Conservation (phyloP, 2,113 vertebrate genomes). For the Blennius ocellaris region DNA sequence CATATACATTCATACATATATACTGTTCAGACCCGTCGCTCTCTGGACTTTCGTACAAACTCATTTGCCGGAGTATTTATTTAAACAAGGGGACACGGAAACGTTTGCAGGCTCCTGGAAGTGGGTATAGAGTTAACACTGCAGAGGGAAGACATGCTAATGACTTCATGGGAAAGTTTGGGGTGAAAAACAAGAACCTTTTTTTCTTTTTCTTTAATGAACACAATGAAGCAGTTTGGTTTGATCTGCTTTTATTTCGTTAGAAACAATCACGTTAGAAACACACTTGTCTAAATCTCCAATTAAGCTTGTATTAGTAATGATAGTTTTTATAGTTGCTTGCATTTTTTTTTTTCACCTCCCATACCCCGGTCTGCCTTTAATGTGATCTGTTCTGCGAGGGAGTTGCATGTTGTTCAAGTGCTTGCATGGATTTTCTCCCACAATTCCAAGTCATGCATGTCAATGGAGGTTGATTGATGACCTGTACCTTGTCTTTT, state of each 20-base stretch:
- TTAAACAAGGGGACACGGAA: slow-evolving; percentile 67
- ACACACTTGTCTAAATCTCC: background rate
- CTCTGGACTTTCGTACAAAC: slow-evolving; percentile 35
- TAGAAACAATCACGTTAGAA: background rate
- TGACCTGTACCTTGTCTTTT: no score
- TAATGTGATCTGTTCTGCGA: no score
- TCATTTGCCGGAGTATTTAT: slow-evolving; percentile 71
- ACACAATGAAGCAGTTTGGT: background rate
- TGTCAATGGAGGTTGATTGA: no score
- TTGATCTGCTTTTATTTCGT: background rate
- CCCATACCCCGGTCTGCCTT: no score
- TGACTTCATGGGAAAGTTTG: slow-evolving; percentile 10
- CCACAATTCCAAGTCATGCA: no score
- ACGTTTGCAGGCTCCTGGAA: slow-evolving; percentile 50
- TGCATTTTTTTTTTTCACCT: background rate
- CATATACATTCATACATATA: background rate
- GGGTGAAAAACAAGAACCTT: background rate
- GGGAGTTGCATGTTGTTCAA: no score
- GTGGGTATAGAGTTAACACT: slow-evolving; percentile 19
- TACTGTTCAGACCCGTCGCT: slow-evolving; percentile 38
- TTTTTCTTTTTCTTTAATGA: background rate
- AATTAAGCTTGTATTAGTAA: background rate
- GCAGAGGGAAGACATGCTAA: slow-evolving; percentile 9
- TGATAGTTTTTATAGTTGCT: background rate
- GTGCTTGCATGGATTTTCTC: no score